phyloP scores from a whole-genome alignment of 2,113 vertebrate species.

The Excalfactoria chinensis region DNA sequence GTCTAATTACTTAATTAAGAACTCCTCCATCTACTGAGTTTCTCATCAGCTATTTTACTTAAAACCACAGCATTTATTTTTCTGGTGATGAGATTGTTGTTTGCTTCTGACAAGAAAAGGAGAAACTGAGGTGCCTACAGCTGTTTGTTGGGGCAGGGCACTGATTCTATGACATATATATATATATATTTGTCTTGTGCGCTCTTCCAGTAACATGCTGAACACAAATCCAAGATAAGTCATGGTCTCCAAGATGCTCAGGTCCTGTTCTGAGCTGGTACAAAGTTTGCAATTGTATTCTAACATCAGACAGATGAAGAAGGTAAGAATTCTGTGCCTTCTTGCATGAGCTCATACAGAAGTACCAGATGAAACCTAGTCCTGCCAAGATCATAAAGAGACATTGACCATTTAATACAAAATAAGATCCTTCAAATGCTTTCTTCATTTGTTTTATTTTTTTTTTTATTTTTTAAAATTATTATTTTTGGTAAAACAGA shows the following conservation, averaged over 20 bases:
- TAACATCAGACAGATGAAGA: neutral
- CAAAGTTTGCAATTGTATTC: neutral
- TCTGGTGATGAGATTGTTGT: neutral
- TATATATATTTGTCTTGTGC: neutral
- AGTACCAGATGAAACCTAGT: neutral
- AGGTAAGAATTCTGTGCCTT: neutral
- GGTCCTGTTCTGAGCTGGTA: neutral
- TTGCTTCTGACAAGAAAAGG: neutral
- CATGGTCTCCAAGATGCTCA: neutral
- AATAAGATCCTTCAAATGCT: neutral
- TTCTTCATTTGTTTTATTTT: neutral
- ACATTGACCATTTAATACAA: neutral
- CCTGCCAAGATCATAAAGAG: slow-evolving; percentile 23
- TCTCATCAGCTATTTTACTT: slow-evolving; percentile 36
- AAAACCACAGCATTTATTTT: slow-evolving; percentile 26
- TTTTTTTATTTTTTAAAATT: neutral
- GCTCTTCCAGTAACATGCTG: neutral
- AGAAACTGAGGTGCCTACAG: slow-evolving; percentile 7
- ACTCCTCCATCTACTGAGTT: slow-evolving; percentile 44
- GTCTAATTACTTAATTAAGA: slow-evolving; percentile 60
- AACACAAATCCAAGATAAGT: neutral
- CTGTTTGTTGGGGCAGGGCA: neutral
- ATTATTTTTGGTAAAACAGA: neutral
- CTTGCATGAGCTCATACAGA: neutral
- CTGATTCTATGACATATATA: neutral